Conservation (phyloP, 2,797 vertebrate genomes). For the Poecilia gillii region DNA sequence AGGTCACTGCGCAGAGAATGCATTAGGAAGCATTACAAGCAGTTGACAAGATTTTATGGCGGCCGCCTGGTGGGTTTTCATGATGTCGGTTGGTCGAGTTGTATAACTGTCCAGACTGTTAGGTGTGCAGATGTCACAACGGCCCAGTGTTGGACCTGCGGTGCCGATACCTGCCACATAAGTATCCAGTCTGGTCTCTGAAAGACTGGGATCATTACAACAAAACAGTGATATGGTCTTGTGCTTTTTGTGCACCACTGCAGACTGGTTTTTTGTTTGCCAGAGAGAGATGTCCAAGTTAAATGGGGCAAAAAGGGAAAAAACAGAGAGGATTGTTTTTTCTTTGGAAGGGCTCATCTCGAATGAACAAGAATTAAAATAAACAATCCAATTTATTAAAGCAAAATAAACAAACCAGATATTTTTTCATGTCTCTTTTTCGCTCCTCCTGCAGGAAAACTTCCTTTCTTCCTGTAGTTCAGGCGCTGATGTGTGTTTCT, state of each 20-base stretch:
- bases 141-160: neutral
- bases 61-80: neutral
- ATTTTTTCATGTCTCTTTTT: neutral
- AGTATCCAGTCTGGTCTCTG: neutral
- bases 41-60: neutral
- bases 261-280: neutral
- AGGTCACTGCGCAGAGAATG: neutral
- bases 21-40: neutral
- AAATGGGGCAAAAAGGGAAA: neutral
- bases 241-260: neutral
- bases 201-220: neutral
- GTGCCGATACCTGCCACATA: neutral
- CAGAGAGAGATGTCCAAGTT: neutral
- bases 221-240: neutral
- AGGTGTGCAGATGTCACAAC: neutral
- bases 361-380: no score
- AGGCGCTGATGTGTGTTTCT: conserved; percentile 40
- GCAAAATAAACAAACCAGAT: neutral
- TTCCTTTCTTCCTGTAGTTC: conserved; percentile 26
- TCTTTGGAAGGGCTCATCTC: no score
- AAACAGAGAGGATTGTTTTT: neutral
- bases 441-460: neutral
- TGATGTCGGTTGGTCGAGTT: neutral
- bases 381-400: no score
- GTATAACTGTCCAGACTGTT: neutral